Percentiles rank a stretch among this genome's conserved stretches.
Conservation (phyloP, 2,113 vertebrate species). For the Pollachius pollachius region DNA sequence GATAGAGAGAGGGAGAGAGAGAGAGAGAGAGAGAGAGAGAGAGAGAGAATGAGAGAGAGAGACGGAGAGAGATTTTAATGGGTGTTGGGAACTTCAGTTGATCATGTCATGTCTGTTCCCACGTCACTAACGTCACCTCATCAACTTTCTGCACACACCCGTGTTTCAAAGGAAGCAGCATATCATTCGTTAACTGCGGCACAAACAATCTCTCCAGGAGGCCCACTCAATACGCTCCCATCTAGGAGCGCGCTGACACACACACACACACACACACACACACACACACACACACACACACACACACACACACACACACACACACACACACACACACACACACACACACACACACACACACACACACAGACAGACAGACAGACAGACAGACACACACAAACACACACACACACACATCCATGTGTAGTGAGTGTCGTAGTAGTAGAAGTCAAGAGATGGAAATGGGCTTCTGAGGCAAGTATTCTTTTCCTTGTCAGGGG, state of each 20-base stretch:
- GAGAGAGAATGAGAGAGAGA: background rate
- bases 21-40: background rate
- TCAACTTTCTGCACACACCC: conserved; percentile 29
- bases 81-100: conserved; percentile 15
- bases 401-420: too few species aligned
- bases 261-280: background rate
- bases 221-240: background rate
- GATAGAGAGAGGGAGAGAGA: background rate
- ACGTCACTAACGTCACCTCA: conserved; percentile 29
- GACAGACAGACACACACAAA: background rate
- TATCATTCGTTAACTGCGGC: conserved; percentile 28
- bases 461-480: conserved; percentile 3
- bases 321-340: too few species aligned
- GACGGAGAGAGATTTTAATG: conserved; percentile 14
- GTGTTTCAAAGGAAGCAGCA: conserved; percentile 17
- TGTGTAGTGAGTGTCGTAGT: too few species aligned
- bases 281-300: background rate
- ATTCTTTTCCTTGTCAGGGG: conserved; percentile 10
- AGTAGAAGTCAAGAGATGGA: conserved; percentile 5
- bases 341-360: too few species aligned
- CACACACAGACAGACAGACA: background rate
- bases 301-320: too few species aligned
- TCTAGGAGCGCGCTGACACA: background rate
- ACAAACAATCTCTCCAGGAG: background rate
- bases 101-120: conserved; percentile 22